Evolutionary conservation across 2,888 invertebrate species (phyloP), one percentile per base, ranked within the genome.

Genomic region (Rhingia rostrata): DNA sequence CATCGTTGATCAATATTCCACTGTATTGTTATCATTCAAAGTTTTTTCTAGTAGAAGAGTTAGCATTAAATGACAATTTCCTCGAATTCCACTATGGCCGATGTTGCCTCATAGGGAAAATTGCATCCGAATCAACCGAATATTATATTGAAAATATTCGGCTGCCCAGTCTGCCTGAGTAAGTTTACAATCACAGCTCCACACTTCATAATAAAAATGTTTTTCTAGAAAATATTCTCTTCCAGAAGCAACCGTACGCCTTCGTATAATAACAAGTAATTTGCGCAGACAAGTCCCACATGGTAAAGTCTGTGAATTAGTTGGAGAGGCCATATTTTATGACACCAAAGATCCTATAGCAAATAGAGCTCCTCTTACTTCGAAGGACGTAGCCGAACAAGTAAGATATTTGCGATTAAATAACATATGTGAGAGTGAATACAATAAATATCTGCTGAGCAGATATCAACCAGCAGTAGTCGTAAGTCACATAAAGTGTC

Each of bases 51-150:
- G 88, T 90, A 0, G 90, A 90, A 80, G 90, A 90, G 69, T 22
- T 90, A 45, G 88, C 83, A 1, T 77, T 90, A 4, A 87, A 88
- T 47, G 60, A 87, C 0, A 87, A 88, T 58, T 90, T 87, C 22
- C 81, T 79, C 2, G 49, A 80, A 5, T 37, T 91, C 4, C 91
- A 90, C 61, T 89, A 87, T 83, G 90, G 90, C 9, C 89, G 89
- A 49, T 90, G 90, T 70, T 83, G 89, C 12, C 67, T 90, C n/a
- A 88, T 90, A 74, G 90, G 90, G n/a, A 88, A 88, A 35, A 56
- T 90, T 7, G 39, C 67, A 35, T 73, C 64, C 37, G 80, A 87
- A 7, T 30, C 80, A 4, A 33, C 74, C 43, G 86, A 86, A 22
- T 14, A 84, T 56, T 75, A 61, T 6, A 51, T 90, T 54, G 89